Base-by-base conservation (phyloP, 1,140 invertebrate species). In the Hylyphantes graminicola region DNA sequence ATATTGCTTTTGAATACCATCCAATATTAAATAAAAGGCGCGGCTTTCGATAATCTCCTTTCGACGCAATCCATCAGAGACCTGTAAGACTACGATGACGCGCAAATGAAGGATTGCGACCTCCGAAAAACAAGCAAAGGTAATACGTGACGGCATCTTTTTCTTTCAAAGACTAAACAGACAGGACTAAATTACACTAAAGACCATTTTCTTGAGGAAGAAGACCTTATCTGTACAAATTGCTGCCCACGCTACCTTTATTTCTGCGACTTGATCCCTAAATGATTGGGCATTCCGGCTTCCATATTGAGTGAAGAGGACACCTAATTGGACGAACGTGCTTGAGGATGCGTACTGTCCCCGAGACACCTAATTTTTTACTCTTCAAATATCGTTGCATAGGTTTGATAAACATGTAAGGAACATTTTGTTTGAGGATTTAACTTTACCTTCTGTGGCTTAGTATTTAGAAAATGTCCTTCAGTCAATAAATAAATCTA, bases 201-300 rank as follows among this genome's bases (percentile, higher is more conserved):
- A 70, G 35, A 35, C 35, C 35, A 35, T 35, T 35, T 35, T 35
- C 57, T 17, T 1, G 2, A 61, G 21, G 12, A n/a, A 12, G 21
- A 61, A 51, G 74, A 64, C 74, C 57, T 76, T 65, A 78, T 67
- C 76, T 2, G 51, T 48, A 54, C 76, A 78, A 78, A 78, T 78
- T 78, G 76, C 76, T 67, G 76, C 76, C 76, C 76, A 78, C 76
- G 76, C 61, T 55, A 10, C 59, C 17, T 67, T 67, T n/a, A 12
- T 21, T 67, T 35, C 11, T 67, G 57, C n/a, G 59, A 61, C n/a
- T 61, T 48, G 19, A 55, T 59, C 72, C 48, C 48, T 21, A 55
- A 74, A 55, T 50, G 72, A 74, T 74, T 74, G 51, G 12, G 59
- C 15, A 13, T 64, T 19, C 74, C 55, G 59, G 51, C 19, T 64